Conservation (phyloP, 2,888 invertebrate genomes). For the Agrotis puta region DNA sequence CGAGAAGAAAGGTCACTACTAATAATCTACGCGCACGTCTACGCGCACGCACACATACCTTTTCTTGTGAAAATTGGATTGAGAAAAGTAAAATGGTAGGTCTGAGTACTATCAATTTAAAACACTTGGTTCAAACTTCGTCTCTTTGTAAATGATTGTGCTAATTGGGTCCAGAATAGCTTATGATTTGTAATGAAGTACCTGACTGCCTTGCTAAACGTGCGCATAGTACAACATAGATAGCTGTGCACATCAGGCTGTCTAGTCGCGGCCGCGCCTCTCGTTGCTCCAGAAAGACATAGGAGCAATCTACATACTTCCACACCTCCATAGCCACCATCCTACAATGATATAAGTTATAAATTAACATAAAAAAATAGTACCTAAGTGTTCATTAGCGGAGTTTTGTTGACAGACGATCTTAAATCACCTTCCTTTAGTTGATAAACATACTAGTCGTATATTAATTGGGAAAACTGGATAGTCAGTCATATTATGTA, state of each 20-base stretch:
- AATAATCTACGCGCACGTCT: too few relatives aligned
- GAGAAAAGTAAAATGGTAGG: too few relatives aligned
- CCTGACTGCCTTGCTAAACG: constrained; percentile 83
- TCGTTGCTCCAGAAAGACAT: constrained; percentile 83
- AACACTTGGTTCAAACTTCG: too few relatives aligned
- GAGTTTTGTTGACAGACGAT: not conserved
- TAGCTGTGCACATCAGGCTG: constrained; percentile 86
- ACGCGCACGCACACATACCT: too few relatives aligned
- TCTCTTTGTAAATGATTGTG: too few relatives aligned
- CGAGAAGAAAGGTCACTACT: too few relatives aligned
- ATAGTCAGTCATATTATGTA: too few relatives aligned
- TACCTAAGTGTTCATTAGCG: not conserved
- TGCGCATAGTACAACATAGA: constrained; percentile 84
- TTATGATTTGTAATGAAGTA: constrained; percentile 45
- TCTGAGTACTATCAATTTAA: too few relatives aligned
- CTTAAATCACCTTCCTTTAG: too few relatives aligned
- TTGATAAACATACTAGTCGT: too few relatives aligned
- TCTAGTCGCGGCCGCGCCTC: constrained; percentile 78
- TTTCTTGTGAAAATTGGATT: too few relatives aligned
- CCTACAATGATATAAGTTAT: constrained; percentile 69
- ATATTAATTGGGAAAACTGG: too few relatives aligned
- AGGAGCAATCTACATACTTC: constrained; percentile 86
- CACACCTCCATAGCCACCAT: constrained; percentile 86
- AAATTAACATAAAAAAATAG: not conserved
- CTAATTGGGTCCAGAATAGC: not conserved